These are phyloP conservation scores for Nymphalis c-album DNA, from an alignment of 2,888 invertebrate species.

Conservation along the genomic window DNA sequence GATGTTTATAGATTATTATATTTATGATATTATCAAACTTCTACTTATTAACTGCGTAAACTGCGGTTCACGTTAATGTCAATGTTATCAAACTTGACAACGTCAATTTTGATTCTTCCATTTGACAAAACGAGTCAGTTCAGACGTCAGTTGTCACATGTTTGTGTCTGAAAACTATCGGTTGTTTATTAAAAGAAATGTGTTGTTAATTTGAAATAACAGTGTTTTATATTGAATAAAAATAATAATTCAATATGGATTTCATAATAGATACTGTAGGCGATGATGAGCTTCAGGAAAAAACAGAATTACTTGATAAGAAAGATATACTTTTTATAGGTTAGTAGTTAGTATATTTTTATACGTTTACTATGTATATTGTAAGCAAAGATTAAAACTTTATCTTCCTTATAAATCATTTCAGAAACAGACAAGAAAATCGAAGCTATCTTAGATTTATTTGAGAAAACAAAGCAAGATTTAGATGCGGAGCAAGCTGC, in stretches of 20 bases:
- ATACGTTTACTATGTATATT: neutral
- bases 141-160: no score
- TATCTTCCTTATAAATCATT: slow-evolving; percentile 25
- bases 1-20: no score
- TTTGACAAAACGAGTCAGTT: no score
- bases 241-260: slow-evolving; percentile 63
- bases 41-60: no score
- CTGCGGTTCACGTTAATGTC: no score
- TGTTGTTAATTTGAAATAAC: neutral
- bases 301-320: slow-evolving; percentile 57
- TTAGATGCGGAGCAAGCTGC: slow-evolving; percentile 53
- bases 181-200: slow-evolving; percentile 12
- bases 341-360: no score
- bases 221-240: slow-evolving; percentile 1
- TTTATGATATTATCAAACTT: no score
- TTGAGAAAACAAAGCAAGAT: slow-evolving; percentile 64
- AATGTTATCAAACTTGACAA: no score
- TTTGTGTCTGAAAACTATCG: neutral
- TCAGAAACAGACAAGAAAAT: slow-evolving; percentile 63
- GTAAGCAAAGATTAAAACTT: neutral
- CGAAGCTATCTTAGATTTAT: slow-evolving; percentile 57
- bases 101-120: no score
- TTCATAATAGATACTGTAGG: slow-evolving; percentile 82
- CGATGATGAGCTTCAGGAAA: slow-evolving; percentile 66
- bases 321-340: slow-evolving; percentile 66